Conservation (phyloP, 2,113 vertebrate species). For the Martes martes region DNA sequence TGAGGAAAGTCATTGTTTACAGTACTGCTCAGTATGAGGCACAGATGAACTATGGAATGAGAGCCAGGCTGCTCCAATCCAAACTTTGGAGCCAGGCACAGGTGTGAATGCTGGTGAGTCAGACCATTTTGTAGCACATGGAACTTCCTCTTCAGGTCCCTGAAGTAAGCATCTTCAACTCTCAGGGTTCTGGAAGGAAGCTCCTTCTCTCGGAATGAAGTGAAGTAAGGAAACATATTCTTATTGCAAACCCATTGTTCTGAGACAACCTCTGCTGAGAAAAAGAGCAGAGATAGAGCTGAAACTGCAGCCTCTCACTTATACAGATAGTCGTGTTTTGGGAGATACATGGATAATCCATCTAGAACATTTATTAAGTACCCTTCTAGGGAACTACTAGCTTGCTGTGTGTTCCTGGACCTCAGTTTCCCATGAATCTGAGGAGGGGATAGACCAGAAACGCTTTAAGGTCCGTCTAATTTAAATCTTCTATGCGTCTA, state of each 20-base stretch:
- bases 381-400: neutral
- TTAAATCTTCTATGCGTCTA: neutral
- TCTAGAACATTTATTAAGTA: neutral
- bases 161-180: neutral
- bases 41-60: neutral
- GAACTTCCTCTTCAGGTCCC: neutral
- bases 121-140: neutral
- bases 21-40: neutral
- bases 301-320: neutral
- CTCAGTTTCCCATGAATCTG: constrained; percentile 22
- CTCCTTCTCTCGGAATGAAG: neutral
- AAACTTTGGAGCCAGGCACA: neutral
- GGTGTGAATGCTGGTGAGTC: neutral
- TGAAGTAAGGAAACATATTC: neutral
- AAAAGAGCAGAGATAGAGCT: neutral
- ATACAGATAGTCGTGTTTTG: neutral
- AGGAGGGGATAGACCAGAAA: constrained; percentile 5
- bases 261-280: neutral
- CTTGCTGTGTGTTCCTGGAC: neutral
- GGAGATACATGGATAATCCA: neutral
- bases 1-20: neutral
- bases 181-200: neutral
- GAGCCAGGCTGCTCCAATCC: neutral
- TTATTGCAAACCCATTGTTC: neutral
- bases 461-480: neutral